Conservation (phyloP, 2,113 vertebrate species). For the Rhabdornis inornatus region DNA sequence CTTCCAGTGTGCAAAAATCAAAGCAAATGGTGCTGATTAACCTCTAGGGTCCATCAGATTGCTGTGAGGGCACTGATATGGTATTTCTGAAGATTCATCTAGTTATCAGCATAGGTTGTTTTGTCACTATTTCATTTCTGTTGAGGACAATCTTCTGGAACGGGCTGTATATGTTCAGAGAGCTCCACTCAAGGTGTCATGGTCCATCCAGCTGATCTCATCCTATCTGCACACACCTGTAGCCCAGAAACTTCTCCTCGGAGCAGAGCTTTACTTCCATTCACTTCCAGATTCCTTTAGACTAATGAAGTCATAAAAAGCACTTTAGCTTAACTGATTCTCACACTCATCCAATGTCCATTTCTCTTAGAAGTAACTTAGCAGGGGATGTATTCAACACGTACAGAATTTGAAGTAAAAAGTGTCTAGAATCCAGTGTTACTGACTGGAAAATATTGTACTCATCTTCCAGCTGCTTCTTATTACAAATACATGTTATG, state of each 20-base stretch:
- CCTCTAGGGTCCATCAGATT: not conserved
- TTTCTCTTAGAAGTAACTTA: not conserved
- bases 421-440: not conserved
- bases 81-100: not conserved
- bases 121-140: not conserved
- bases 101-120: not conserved
- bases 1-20: not conserved
- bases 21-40: not conserved
- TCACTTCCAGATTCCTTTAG: not conserved
- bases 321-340: not conserved
- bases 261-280: not conserved
- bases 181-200: not conserved
- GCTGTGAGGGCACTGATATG: not conserved
- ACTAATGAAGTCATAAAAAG: not conserved
- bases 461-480: not conserved
- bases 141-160: not conserved
- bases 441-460: not conserved
- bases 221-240: not conserved
- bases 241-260: not conserved
- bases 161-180: not conserved
- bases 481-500: not conserved
- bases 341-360: not conserved
- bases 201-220: not conserved
- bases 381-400: not conserved
- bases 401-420: not conserved